Base-by-base conservation (phyloP, 2,888 invertebrate genomes). In the Elmis aenea region DNA sequence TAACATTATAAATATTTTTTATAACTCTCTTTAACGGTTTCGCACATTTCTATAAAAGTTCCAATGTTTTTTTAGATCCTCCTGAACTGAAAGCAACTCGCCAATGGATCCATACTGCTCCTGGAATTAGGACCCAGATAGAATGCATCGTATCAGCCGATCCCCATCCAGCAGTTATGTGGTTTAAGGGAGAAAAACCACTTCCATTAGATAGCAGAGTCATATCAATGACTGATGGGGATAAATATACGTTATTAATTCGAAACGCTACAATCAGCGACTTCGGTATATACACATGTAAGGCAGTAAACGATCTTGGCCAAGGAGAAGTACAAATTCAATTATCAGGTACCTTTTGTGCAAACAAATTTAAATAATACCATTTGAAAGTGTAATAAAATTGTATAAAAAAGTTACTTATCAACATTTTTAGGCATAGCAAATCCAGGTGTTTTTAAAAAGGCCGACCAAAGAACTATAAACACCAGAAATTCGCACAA, bases 271-370 rank as follows among this genome's bases (percentile, higher is more conserved):
- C 76, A 18, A 72, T 72, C 31, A 64, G 74, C 0, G 88, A 90
- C 64, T 77, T 87, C 48, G 89, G 87, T 0, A 78, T 79, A 58
- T 89, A 88, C 61, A 79, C 83, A 3, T 89, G 89, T 62, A 70
- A 81, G 13, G 89, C 87, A 0, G 77, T 79, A 40, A 90, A 89
- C 62, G 74, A 75, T 13, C 64, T 85, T 12, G 89, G 88, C 0
- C 79, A 77, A 65, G 79, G 77, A 5, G 82, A 83, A 43, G 69
- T 79, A 2, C 73, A 75, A 11, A 79, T 89, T 45, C 84, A 83
- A 58, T 68, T 90, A 3, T 85, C 87, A 40, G 88, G 81, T 79
- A 18, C 18, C 18, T 18, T 18, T 18, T 18, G 5, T 18, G 18
- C 18, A 18, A 18, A 18, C 5, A 18, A 18, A 18, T 18, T 18